Conservation (phyloP, 2,888 invertebrate species). For the Halictus quadricinctus region DNA sequence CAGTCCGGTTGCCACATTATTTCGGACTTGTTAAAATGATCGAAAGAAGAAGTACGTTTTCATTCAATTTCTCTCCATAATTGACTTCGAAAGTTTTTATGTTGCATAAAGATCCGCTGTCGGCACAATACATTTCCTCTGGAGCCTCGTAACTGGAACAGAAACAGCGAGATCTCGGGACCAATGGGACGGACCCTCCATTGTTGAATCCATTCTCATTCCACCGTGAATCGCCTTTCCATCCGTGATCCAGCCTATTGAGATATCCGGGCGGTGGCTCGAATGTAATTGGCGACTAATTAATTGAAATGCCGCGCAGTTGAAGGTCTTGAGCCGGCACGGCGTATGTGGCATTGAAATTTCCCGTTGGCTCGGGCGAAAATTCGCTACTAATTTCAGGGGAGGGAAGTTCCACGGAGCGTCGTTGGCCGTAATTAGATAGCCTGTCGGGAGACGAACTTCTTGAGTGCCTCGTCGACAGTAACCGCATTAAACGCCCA, state of each 20-base stretch:
- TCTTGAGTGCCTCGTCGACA: constrained; percentile 59
- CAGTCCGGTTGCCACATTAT: not conserved
- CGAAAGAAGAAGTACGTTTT: not conserved
- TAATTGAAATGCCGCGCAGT: constrained; percentile 12
- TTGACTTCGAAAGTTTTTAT: not conserved
- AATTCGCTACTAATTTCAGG: constrained; percentile 41
- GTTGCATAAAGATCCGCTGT: not conserved
- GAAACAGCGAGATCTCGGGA: not conserved
- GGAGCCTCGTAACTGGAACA: not conserved
- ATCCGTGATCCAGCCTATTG: not conserved
- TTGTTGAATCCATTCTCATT: not conserved
- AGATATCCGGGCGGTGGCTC: not conserved
- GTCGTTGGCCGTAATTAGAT: constrained; percentile 57
- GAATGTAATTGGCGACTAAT: constrained; percentile 15
- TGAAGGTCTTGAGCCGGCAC: not conserved
- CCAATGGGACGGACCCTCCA: not conserved
- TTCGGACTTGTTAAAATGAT: not conserved
- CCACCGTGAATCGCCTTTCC: not conserved
- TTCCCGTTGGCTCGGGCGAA: constrained; percentile 14
- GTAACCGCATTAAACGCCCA: constrained; percentile 60
- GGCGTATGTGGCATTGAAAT: constrained; percentile 34
- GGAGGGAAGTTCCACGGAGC: constrained; percentile 37
- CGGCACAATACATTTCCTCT: not conserved
- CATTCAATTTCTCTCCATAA: not conserved
- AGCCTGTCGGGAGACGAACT: constrained; percentile 47